Evolutionary conservation across 2,113 vertebrate species (phyloP).

Genomic region (Sphaerodactylus townsendi): DNA sequence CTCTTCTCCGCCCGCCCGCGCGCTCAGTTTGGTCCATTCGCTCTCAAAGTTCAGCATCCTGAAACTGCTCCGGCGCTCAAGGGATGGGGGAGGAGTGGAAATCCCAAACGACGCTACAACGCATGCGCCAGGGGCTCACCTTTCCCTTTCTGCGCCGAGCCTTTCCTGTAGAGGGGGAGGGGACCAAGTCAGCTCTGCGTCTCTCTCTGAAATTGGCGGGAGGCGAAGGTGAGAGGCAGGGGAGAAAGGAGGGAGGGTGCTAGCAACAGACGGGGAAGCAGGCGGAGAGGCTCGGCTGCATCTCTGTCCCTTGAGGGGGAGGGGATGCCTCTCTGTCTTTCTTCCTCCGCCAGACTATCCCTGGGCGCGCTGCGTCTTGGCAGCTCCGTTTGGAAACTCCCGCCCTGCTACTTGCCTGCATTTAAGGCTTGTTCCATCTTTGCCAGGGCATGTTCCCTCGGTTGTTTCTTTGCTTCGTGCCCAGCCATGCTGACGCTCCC

Average conservation of each 20-base stretch:
- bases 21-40: background rate
- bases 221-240: background rate
- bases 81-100: background rate
- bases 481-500: background rate
- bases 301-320: too few relatives aligned
- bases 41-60: too few relatives aligned
- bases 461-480: accelerated
- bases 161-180: background rate
- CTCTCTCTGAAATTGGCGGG: background rate
- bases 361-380: background rate
- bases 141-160: background rate
- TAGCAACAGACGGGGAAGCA: background rate
- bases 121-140: background rate
- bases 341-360: too few relatives aligned
- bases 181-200: background rate
- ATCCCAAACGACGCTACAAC: background rate
- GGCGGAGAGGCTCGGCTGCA: background rate
- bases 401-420: background rate
- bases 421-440: background rate
- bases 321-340: background rate
- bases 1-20: too few relatives aligned
- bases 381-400: background rate
- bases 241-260: background rate
- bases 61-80: background rate
- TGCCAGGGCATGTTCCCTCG: background rate